A percentile compares a stretch with the other conserved stretches of the same genome.
These are phyloP conservation scores for Pectinophora gossypiella DNA, from an alignment of 1,140 invertebrate species.

Conservation along the genomic window DNA sequence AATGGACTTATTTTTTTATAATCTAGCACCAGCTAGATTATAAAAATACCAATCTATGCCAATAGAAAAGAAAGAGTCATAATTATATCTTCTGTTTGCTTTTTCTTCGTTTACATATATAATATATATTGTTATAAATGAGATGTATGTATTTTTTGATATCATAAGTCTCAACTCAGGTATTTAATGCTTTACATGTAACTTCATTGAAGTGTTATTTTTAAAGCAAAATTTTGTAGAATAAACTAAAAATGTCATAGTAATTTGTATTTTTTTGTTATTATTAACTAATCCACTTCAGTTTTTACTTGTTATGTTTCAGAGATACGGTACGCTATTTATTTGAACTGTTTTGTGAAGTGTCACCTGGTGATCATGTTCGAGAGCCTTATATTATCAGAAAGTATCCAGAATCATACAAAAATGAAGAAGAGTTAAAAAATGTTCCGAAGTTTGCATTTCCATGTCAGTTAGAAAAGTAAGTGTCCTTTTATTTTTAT, in stretches of 20 bases:
- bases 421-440: conserved; percentile 85
- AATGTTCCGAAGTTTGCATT: conserved; percentile 90
- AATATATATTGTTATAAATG: background rate
- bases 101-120: no score
- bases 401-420: conserved; percentile 84
- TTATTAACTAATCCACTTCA: background rate
- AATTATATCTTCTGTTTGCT: no score
- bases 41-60: no score
- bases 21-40: no score
- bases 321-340: conserved; percentile 88
- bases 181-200: background rate
- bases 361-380: conserved; percentile 79
- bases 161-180: background rate
- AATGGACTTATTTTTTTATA: no score
- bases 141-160: background rate
- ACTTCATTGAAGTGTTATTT: background rate
- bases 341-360: conserved; percentile 90
- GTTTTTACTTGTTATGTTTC: conserved; percentile 45
- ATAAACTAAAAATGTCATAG: background rate
- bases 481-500: conserved; percentile 63
- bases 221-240: background rate
- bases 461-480: conserved; percentile 89
- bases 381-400: conserved; percentile 84
- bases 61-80: no score
- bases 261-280: background rate